Base-by-base conservation (phyloP, 2,888 invertebrate genomes). In the Criorhina ranunculi region DNA sequence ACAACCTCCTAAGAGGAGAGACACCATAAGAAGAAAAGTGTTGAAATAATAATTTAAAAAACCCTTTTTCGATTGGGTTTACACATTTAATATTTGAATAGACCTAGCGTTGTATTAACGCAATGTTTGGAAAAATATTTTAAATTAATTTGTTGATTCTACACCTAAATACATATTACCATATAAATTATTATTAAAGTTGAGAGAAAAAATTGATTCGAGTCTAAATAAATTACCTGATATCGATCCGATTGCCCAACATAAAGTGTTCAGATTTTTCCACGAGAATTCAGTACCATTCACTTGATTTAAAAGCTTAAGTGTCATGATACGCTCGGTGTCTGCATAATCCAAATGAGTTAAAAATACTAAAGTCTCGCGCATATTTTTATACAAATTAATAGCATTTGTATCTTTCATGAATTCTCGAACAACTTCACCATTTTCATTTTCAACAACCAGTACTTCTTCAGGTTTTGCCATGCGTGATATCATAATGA, bases 331-430 rank as follows among this genome's bases (percentile, higher is more conserved):
- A 88, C 96, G 94, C 93, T 99, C 99, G 9, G 99, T 99, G 91
- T 99, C 99, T 70, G 95, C 95, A 92, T 97, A 98, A 93, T 99
- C 99, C 91, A 99, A 95, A 94, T 99, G 99, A 40, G 99, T 99
- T 87, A 99, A 94, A 92, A 99, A 99, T 15, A 99, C 99, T 72
- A 98, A 93, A 9, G 98, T 98, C 92, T 99, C 99, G 87, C 99
- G 94, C 99, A 99, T 99, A 91, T 98, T 99, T 93, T 99, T 99
- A 93, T 99, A 99, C 90, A 99, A 94, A 93, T 98, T 99, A 89
- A 99, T 99, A 40, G 99, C 97, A 93, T 99, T 99, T 40, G 99
- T 99, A 92, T 99, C 99, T 93, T 99, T 99, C 98, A 99, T 99
- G 91, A 99, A 99, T 92, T 99, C 99, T 86, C 99, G 93, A 8